Evolutionary conservation across 2,113 vertebrate genomes (phyloP), one percentile per base, ranked within the genome.

Genomic region (Hassar affinis): DNA sequence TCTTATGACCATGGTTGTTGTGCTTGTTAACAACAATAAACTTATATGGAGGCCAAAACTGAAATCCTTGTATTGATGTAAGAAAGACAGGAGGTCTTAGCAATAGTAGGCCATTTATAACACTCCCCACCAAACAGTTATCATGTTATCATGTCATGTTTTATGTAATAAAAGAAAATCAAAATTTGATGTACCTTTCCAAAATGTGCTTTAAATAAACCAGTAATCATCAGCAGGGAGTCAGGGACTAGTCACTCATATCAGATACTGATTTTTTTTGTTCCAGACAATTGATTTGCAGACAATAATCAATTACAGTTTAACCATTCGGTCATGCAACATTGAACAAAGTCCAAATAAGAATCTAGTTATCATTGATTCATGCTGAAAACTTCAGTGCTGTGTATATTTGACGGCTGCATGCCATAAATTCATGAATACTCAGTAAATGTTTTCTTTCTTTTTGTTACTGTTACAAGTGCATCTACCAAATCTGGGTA

Each of bases 241-340:
- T 42, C 38, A 42, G 38, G 38, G 6, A 42, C 38, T 42, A 42
- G 38, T 6, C 38, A 42, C n/a, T n/a, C n/a, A n/a, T n/a, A 42
- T 42, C 6, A 42, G 6, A 42, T 42, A 52, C 61, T 25, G 42
- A 59, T 35, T 61, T 25, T 42, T 47, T 51, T 54, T 56, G 62
- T 35, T 72, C 66, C 64, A 81, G 33, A 42, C 33, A 68, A 59
- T 69, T 81, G 51, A 81, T 72, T 72, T 71, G 30, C 68, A 56
- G 22, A 72, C 33, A 47, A 35, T 11, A 59, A 72, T 81, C 80
- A 72, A 72, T 81, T 47, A 42, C 18, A 64, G 27, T 66, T 51
- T 80, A 80, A 51, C 78, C 30, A 35, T 35, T 76, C 54, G 27
- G 61, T 33, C 59, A 51, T 14, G 6, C 78, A 52, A 33, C 47